A percentile compares a stretch with the other conserved stretches of the same genome.
Conservation (phyloP, 2,888 invertebrate species). For the Glomeris marginata region DNA sequence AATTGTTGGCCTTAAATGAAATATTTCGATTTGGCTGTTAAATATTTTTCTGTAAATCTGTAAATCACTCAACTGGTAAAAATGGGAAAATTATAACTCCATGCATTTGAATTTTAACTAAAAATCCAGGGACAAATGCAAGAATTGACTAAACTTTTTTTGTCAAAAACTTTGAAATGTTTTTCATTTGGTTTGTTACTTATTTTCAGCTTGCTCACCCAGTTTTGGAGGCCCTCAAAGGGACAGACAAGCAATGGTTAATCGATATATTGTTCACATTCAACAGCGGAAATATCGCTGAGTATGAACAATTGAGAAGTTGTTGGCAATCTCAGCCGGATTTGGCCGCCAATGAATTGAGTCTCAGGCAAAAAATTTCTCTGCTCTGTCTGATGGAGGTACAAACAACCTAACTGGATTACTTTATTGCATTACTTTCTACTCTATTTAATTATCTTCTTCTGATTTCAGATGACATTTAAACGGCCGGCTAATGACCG, state of each 20-base stretch:
- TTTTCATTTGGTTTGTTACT: constrained; percentile 11
- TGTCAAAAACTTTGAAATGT: constrained; percentile 6
- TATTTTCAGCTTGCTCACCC: constrained; percentile 72
- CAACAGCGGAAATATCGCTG: constrained; percentile 64
- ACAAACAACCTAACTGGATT: constrained; percentile 9
- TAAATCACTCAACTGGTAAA: too few relatives aligned
- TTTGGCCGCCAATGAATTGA: constrained; percentile 60
- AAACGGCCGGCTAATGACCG: constrained; percentile 75
- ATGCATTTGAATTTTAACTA: too few relatives aligned
- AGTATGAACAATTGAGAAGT: constrained; percentile 54
- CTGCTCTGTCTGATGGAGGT: constrained; percentile 92
- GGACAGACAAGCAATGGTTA: constrained; percentile 73
- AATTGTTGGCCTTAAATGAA: too few relatives aligned
- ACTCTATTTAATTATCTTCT: neutral
- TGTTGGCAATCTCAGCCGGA: constrained; percentile 69
- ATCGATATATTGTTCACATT: constrained; percentile 71
- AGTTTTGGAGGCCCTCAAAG: constrained; percentile 66
- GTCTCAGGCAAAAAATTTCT: constrained; percentile 81
- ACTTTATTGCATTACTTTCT: neutral
- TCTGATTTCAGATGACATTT: constrained; percentile 73
- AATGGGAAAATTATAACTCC: too few relatives aligned
- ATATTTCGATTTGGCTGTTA: too few relatives aligned
- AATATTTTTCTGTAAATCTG: neutral
- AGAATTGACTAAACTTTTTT: too few relatives aligned
- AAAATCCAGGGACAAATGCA: too few relatives aligned